These are phyloP conservation scores for Antheraea mylitta DNA, from an alignment of 1,140 invertebrate genomes.

Conservation along the genomic window DNA sequence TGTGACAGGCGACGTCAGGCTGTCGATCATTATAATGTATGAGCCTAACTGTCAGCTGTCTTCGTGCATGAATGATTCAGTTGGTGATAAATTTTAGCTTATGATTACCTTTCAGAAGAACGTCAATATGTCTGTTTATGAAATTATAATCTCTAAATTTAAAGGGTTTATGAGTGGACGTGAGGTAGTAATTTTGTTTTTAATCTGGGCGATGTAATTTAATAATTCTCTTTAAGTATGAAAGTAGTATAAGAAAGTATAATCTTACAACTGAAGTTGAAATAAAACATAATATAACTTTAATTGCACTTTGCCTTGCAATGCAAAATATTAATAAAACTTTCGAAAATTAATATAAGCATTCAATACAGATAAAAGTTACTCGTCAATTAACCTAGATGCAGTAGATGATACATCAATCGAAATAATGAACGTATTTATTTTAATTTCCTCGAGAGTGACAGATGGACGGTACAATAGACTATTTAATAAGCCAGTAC, in stretches of 20 bases:
- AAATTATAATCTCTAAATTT: conserved; percentile 63
- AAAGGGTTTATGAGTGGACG: conserved; percentile 59
- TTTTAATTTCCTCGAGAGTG: too few relatives aligned
- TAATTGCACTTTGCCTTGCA: neutral
- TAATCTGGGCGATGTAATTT: too few relatives aligned
- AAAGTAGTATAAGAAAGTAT: too few relatives aligned
- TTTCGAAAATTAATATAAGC: too few relatives aligned
- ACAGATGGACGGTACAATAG: too few relatives aligned
- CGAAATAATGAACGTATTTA: too few relatives aligned
- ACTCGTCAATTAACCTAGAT: neutral
- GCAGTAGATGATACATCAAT: too few relatives aligned
- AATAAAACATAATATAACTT: too few relatives aligned
- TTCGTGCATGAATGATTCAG: conserved; percentile 76
- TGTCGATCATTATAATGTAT: conserved; percentile 78
- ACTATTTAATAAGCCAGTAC: too few relatives aligned
- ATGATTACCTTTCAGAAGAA: conserved; percentile 76
- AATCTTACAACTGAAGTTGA: too few relatives aligned
- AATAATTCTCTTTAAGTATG: too few relatives aligned
- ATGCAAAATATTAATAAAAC: neutral
- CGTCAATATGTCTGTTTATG: conserved; percentile 74
- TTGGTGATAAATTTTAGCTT: conserved; percentile 77
- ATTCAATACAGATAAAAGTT: neutral
- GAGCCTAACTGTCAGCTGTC: conserved; percentile 74
- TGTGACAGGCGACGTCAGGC: conserved; percentile 74
- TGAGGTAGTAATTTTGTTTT: too few relatives aligned